A percentile compares a stretch with the other conserved stretches of the same genome.
These are phyloP conservation scores for Pachyramphus minor DNA, from an alignment of 2,113 vertebrate species.

Conservation along the genomic window DNA sequence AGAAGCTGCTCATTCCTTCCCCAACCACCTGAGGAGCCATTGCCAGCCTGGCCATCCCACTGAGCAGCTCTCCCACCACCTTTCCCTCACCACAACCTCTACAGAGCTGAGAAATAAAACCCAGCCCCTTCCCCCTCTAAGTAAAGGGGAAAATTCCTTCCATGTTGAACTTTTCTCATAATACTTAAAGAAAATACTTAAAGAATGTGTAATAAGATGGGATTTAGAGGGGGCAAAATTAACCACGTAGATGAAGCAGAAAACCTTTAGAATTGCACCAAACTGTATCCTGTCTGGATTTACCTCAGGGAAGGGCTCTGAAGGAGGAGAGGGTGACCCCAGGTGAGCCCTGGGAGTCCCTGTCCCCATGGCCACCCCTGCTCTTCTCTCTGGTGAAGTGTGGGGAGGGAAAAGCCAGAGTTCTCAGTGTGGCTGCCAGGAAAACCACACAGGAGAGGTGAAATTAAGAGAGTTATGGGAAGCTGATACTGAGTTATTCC, in stretches of 20 bases:
- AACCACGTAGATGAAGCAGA: background rate
- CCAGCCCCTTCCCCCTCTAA: background rate
- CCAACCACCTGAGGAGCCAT: background rate
- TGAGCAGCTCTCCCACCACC: background rate
- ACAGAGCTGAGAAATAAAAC: background rate
- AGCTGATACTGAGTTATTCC: background rate
- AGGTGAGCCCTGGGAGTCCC: background rate
- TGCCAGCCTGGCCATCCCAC: background rate
- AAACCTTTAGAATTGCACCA: background rate
- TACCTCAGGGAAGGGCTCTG: background rate
- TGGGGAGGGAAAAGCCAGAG: background rate
- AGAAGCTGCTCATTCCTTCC: background rate
- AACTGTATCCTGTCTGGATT: accelerated
- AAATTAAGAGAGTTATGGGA: background rate
- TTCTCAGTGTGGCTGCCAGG: background rate
- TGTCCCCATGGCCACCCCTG: background rate
- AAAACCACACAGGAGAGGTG: conserved; percentile 1
- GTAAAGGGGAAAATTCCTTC: background rate
- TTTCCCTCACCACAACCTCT: background rate
- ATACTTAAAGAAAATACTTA: conserved; percentile 47
- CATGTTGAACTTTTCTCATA: background rate
- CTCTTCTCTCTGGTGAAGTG: background rate
- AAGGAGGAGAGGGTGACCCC: background rate
- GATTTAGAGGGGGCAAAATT: conserved; percentile 20
- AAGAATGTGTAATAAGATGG: conserved; percentile 47